These are phyloP conservation scores for Erethizon dorsatum DNA, from an alignment of 2,797 vertebrate genomes.

Conservation along the genomic window DNA sequence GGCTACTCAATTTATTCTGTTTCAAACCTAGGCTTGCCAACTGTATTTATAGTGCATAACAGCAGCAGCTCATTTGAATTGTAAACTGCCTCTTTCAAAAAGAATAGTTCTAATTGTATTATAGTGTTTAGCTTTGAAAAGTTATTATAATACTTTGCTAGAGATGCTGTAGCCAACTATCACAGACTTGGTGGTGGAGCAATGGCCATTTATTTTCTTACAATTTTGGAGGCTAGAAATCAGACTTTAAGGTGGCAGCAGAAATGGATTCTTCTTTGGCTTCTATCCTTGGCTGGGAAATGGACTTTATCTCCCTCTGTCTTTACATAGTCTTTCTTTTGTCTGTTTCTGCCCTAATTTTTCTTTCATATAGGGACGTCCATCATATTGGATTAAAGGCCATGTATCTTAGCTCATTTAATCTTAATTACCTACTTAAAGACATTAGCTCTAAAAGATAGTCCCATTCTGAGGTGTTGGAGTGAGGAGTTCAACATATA, in stretches of 20 bases:
- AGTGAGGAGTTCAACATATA: background rate
- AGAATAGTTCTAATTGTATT: constrained; percentile 52
- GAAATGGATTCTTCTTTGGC: background rate
- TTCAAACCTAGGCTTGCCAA: constrained; percentile 23
- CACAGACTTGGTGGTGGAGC: background rate
- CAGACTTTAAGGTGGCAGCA: background rate
- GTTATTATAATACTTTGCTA: background rate
- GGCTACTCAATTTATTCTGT: constrained; percentile 42
- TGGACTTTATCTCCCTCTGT: background rate
- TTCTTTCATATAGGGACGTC: background rate
- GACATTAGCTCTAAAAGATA: background rate
- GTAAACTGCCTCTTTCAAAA: constrained; percentile 52
- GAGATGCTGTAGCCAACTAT: background rate
- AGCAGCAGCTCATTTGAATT: constrained; percentile 53
- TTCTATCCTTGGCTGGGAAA: background rate
- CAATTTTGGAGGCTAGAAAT: background rate
- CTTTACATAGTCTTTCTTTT: background rate
- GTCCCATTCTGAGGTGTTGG: background rate
- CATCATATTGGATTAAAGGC: background rate
- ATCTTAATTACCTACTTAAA: background rate
- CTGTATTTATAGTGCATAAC: background rate
- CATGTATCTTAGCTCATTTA: background rate
- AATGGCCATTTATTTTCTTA: background rate
- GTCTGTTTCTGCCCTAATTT: background rate
- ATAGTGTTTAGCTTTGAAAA: constrained; percentile 30